phyloP scores from a whole-genome alignment of 2,113 vertebrate species.

The Herpailurus yagouaroundi region DNA sequence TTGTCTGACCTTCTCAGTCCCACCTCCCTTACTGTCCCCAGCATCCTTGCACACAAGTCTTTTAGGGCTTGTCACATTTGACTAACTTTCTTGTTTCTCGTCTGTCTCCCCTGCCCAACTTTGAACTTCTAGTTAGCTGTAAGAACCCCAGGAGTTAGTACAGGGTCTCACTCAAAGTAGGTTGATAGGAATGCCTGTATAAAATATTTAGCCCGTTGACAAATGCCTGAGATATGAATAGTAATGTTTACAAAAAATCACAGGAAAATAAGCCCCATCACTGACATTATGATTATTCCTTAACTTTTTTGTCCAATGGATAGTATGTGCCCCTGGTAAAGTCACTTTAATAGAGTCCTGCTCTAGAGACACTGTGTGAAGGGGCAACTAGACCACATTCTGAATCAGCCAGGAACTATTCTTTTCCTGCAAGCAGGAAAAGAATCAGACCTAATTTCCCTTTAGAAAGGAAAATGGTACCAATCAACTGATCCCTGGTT shows the following conservation, averaged over 20 bases:
- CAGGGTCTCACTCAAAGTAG: background rate
- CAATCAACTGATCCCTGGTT: background rate
- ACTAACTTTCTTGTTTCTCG: background rate
- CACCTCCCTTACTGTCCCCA: rapidly evolving
- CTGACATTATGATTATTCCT: background rate
- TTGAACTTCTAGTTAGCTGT: background rate
- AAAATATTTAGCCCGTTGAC: background rate
- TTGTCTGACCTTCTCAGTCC: background rate
- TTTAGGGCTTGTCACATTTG: background rate
- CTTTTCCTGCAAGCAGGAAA: background rate
- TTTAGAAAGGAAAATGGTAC: conserved; percentile 25
- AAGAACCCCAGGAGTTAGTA: background rate
- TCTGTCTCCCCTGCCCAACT: background rate
- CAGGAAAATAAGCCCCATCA: background rate
- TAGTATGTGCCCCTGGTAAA: background rate
- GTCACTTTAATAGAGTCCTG: background rate
- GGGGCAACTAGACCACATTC: background rate
- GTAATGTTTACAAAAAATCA: background rate
- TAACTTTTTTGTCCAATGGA: background rate
- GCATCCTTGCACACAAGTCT: background rate
- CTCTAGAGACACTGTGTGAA: background rate
- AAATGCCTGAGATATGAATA: conserved; percentile 24
- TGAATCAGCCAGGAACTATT: background rate
- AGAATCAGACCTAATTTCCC: conserved; percentile 42
- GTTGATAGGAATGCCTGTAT: background rate